Evolutionary conservation across 2,888 invertebrate species (phyloP).

Genomic region (Cynaeus angustus): DNA sequence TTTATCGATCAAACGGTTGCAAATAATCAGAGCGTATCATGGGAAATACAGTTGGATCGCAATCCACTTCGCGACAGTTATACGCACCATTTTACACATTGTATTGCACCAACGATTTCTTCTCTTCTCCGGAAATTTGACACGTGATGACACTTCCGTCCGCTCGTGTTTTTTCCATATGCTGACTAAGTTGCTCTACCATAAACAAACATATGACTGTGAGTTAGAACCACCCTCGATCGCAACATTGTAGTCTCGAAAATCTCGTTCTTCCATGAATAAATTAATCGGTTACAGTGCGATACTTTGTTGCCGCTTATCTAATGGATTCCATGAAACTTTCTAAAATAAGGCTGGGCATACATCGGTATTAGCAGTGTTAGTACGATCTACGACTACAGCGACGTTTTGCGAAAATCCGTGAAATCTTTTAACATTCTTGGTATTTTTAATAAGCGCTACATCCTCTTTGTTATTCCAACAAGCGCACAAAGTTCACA

Average conservation of each 20-base stretch:
- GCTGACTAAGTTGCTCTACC: neutral
- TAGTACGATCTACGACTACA: too few relatives aligned
- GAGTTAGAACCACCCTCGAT: neutral
- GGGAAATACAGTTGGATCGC: conserved; percentile 31
- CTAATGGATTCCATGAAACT: conserved; percentile 1
- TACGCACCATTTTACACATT: neutral
- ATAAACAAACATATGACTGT: conserved; percentile 1
- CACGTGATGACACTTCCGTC: conserved; percentile 1
- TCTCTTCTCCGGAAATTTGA: conserved; percentile 3
- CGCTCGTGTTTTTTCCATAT: conserved; percentile 3
- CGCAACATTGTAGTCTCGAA: neutral
- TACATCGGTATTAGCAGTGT: neutral
- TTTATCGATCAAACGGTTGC: conserved; percentile 1
- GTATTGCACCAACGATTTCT: neutral
- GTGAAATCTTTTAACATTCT: too few relatives aligned
- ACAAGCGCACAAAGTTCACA: conserved; percentile 16
- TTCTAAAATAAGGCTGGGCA: neutral
- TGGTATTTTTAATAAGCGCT: neutral
- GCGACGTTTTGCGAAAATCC: too few relatives aligned
- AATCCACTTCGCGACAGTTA: conserved; percentile 27
- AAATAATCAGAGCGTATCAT: conserved; percentile 25
- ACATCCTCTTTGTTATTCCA: neutral
- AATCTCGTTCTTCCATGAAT: neutral
- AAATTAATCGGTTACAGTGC: neutral
- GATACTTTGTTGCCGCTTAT: conserved; percentile 1